Conservation (phyloP, 2,113 vertebrate genomes). For the Ageneiosus marmoratus region DNA sequence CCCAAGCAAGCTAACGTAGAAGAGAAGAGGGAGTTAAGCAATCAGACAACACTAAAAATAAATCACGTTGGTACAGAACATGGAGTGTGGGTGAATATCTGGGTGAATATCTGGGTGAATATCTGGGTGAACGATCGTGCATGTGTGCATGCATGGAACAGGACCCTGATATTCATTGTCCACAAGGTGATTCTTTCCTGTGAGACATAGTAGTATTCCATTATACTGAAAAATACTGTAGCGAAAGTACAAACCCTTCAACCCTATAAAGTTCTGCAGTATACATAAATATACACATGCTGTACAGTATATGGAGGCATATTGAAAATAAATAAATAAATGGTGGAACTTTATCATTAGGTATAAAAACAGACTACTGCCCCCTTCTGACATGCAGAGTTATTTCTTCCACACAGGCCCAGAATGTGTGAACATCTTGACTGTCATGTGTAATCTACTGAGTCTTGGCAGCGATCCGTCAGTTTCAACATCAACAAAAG, state of each 20-base stretch:
- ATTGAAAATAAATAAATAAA: neutral
- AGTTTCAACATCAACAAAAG: constrained; percentile 6
- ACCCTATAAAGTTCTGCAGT: neutral
- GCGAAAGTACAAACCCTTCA: neutral
- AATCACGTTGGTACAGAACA: neutral
- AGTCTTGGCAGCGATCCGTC: neutral
- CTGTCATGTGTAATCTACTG: neutral
- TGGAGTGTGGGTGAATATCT: neutral
- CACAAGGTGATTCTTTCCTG: neutral
- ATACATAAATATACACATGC: neutral
- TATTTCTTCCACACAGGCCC: neutral
- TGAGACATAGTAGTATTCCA: too few relatives aligned
- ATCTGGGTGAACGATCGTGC: too few relatives aligned
- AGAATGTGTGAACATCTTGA: too few relatives aligned
- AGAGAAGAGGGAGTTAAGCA: neutral
- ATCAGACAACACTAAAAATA: neutral
- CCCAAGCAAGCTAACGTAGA: neutral
- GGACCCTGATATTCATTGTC: neutral
- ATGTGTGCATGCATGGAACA: neutral
- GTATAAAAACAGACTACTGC: neutral
- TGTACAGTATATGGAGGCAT: too few relatives aligned
- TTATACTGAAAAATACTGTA: neutral
- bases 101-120: neutral
- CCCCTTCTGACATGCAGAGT: neutral
- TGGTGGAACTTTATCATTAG: neutral